These are phyloP conservation scores for Oncorhynchus tshawytscha DNA, from an alignment of 2,113 vertebrate genomes.

Conservation along the genomic window DNA sequence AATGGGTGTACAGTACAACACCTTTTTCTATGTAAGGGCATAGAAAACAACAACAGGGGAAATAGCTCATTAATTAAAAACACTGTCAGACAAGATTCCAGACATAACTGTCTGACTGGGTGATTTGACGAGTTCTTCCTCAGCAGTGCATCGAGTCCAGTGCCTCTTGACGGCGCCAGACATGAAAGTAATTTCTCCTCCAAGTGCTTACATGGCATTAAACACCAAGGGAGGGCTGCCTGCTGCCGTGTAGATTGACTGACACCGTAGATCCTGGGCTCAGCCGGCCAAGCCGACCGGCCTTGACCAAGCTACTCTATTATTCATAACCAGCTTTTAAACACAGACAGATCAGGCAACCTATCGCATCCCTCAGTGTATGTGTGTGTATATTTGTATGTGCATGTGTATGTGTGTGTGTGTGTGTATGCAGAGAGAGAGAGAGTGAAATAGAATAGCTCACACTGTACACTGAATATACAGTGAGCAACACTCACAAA, in stretches of 20 bases:
- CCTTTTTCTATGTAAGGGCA: not conserved
- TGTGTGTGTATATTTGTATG: not conserved
- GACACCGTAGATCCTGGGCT: conserved; percentile 3
- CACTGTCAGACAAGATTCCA: not conserved
- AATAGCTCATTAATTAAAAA: not conserved
- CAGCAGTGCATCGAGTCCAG: not conserved
- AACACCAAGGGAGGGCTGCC: not conserved
- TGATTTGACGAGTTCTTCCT: not conserved
- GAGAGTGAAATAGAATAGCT: no score
- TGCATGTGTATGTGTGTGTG: no score
- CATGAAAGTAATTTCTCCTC: conserved; percentile 3
- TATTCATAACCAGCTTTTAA: conserved; percentile 20
- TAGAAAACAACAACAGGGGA: not conserved
- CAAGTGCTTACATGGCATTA: conserved; percentile 18
- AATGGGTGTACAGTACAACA: not conserved
- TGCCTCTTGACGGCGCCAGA: not conserved
- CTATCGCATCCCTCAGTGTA: not conserved
- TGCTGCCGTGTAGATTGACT: not conserved
- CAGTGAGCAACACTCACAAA: no score
- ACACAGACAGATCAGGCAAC: not conserved
- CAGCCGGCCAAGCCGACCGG: not conserved
- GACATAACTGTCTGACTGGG: not conserved
- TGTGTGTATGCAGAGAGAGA: no score
- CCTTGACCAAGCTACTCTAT: not conserved
- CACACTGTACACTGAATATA: no score